A percentile compares a stretch with the other conserved stretches of the same genome.
Evolutionary conservation across 2,113 vertebrate genomes (phyloP).

Genomic region (Hymenochirus boettgeri): DNA sequence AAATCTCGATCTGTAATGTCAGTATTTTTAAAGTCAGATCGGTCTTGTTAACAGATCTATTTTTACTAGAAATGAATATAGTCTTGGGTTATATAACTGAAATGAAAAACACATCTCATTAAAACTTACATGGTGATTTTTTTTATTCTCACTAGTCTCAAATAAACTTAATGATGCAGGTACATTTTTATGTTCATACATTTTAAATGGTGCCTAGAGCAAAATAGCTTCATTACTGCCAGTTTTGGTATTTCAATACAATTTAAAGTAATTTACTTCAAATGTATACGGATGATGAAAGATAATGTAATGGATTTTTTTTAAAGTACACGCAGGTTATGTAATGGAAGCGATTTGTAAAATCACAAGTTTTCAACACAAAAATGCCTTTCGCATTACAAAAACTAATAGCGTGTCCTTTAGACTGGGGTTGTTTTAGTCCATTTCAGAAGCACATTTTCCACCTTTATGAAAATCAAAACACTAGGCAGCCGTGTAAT

Average conservation of each 20-base stretch:
- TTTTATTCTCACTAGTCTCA: slow-evolving; percentile 82
- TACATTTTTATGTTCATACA: slow-evolving; percentile 80
- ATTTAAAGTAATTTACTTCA: slow-evolving; percentile 81
- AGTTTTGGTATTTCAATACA: slow-evolving; percentile 82
- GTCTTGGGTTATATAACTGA: slow-evolving; percentile 81
- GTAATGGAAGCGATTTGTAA: slow-evolving; percentile 61
- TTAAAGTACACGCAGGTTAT: slow-evolving; percentile 62
- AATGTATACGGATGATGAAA: slow-evolving; percentile 75
- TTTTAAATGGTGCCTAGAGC: slow-evolving; percentile 80
- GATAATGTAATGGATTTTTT: slow-evolving; percentile 65
- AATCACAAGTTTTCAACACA: slow-evolving; percentile 53
- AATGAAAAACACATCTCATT: slow-evolving; percentile 85
- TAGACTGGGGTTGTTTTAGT: slow-evolving; percentile 1
- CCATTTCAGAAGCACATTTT: background rate
- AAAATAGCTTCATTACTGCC: slow-evolving; percentile 76
- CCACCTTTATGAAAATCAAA: no score
- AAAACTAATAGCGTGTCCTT: slow-evolving; percentile 39
- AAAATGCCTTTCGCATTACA: slow-evolving; percentile 41
- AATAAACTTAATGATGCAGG: slow-evolving; percentile 84
- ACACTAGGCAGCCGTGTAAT: no score
- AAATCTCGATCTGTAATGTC: slow-evolving; percentile 67
- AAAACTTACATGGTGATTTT: slow-evolving; percentile 82
- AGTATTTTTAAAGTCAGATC: slow-evolving; percentile 65
- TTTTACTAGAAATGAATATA: slow-evolving; percentile 75
- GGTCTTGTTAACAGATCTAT: slow-evolving; percentile 72